Conservation (phyloP, 2,113 vertebrate species). For the Alethe diademata region DNA sequence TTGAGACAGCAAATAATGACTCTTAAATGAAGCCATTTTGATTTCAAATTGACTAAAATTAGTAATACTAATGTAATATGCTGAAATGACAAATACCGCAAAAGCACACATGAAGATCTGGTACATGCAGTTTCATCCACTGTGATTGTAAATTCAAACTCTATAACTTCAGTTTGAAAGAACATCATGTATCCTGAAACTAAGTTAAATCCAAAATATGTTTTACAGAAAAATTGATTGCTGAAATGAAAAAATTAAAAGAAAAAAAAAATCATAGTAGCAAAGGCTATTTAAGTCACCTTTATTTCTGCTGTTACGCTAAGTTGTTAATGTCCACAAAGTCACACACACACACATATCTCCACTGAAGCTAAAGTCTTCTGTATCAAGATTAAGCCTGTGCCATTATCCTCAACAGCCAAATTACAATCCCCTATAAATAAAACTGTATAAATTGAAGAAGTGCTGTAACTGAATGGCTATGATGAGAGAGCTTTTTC, state of each 20-base stretch:
- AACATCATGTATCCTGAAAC: neutral
- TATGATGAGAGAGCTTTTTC: neutral
- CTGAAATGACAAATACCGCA: neutral
- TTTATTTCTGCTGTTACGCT: neutral
- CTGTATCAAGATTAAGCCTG: neutral
- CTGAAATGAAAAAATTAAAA: neutral
- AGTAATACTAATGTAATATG: neutral
- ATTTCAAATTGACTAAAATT: neutral
- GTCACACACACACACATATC: neutral
- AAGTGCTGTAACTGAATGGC: neutral
- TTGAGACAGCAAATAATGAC: neutral
- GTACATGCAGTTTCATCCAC: neutral
- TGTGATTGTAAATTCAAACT: neutral
- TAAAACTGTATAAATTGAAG: neutral
- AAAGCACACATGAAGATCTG: neutral
- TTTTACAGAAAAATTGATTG: neutral
- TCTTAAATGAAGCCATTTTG: neutral
- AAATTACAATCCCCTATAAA: neutral
- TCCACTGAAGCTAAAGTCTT: neutral
- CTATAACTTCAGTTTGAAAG: neutral
- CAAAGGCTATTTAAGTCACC: neutral
- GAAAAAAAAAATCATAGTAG: neutral
- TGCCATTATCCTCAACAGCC: neutral
- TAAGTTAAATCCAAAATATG: neutral
- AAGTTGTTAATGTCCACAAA: neutral